Evolutionary conservation across 1,140 invertebrate species (phyloP).

Genomic region (Antheraea mylitta): DNA sequence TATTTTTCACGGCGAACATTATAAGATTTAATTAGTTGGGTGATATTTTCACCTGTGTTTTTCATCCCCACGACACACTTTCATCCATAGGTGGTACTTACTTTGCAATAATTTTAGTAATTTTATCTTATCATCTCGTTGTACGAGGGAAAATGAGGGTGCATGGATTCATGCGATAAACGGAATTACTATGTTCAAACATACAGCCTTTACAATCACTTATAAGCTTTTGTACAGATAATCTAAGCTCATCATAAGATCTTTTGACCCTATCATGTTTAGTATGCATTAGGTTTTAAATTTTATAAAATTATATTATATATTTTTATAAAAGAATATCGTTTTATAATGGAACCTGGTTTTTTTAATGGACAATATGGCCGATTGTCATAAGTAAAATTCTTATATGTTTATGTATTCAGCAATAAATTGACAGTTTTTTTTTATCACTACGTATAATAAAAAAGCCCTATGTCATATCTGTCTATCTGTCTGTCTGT

Average conservation of each 20-base stretch:
- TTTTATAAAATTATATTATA: neutral
- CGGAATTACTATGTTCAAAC: constrained; percentile 28
- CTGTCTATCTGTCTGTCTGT: too few species aligned
- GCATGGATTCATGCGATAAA: constrained; percentile 21
- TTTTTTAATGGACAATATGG: too few species aligned
- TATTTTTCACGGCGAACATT: too few species aligned
- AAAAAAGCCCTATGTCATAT: too few species aligned
- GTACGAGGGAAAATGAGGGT: constrained; percentile 33
- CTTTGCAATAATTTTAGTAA: constrained; percentile 42
- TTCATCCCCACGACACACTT: neutral
- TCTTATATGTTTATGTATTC: too few species aligned
- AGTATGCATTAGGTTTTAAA: neutral
- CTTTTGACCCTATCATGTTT: neutral
- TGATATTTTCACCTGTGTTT: neutral
- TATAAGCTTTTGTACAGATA: constrained; percentile 6
- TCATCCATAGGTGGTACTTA: constrained; percentile 34
- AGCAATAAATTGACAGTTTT: too few species aligned
- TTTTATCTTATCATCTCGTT: constrained; percentile 42
- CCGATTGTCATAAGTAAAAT: too few species aligned
- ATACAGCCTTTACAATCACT: constrained; percentile 9
- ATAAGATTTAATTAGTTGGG: neutral
- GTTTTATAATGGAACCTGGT: too few species aligned
- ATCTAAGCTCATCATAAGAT: neutral
- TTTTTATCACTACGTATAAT: too few species aligned
- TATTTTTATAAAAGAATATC: too few species aligned